Percentiles rank a stretch among this genome's conserved stretches.
Conservation (phyloP, 2,113 vertebrate species). For the Athene noctua region DNA sequence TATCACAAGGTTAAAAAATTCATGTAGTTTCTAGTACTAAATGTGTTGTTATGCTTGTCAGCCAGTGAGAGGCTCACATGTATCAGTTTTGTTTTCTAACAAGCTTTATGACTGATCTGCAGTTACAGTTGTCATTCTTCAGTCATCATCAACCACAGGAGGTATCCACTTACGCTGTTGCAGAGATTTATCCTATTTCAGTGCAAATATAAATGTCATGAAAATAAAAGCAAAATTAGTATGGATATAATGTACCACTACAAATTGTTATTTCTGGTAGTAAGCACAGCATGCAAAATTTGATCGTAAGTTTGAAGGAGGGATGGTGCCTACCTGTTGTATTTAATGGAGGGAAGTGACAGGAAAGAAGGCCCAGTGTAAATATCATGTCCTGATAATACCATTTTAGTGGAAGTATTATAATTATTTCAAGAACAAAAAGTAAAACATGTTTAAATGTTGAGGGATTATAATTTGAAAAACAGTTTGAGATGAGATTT, state of each 20-base stretch:
- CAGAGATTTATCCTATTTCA: not conserved
- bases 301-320: not conserved
- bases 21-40: not conserved
- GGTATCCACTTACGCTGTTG: not conserved
- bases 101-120: not conserved
- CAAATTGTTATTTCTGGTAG: not conserved
- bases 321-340: not conserved
- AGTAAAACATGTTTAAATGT: not conserved
- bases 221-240: not conserved
- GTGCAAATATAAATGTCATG: not conserved
- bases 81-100: not conserved
- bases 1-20: not conserved
- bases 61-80: not conserved
- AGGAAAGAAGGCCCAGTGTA: not conserved
- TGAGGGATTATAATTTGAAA: not conserved
- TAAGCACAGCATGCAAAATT: not conserved
- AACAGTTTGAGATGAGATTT: not conserved
- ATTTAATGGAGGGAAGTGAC: not conserved
- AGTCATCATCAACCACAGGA: not conserved
- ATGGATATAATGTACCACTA: not conserved
- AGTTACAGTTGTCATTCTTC: not conserved
- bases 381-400: not conserved
- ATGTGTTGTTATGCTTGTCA: not conserved
- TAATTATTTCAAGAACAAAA: not conserved
- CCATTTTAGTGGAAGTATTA: not conserved